phyloP scores from a whole-genome alignment of 2,888 invertebrate genomes.

The Plutella xylostella region DNA sequence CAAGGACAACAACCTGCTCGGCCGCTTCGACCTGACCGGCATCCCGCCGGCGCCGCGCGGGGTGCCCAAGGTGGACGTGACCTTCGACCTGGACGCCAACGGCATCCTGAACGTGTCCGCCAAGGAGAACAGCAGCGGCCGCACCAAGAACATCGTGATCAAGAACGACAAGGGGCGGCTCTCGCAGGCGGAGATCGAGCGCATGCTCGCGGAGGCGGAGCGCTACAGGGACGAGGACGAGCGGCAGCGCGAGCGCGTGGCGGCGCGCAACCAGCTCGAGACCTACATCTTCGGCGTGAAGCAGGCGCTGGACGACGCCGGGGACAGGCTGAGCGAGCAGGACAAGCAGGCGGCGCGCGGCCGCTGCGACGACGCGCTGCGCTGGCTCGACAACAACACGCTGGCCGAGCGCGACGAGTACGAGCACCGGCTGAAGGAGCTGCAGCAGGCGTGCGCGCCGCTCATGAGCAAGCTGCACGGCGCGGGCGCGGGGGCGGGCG shows the following conservation, averaged over 20 bases:
- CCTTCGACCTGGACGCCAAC: slow-evolving; percentile 82
- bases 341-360: slow-evolving; percentile 72
- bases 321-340: slow-evolving; percentile 69
- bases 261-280: slow-evolving; percentile 79
- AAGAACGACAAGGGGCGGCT: slow-evolving; percentile 86
- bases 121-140: slow-evolving; percentile 74
- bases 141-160: slow-evolving; percentile 81
- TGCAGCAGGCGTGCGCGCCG: slow-evolving; percentile 69
- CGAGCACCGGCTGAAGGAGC: slow-evolving; percentile 70
- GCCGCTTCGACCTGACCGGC: slow-evolving; percentile 74
- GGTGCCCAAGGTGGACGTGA: slow-evolving; percentile 76
- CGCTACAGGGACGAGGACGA: slow-evolving; percentile 79
- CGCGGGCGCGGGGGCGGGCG: slow-evolving; percentile 30
- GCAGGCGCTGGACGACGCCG: slow-evolving; percentile 74
- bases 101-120: slow-evolving; percentile 88
- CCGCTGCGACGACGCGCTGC: slow-evolving; percentile 71
- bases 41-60: slow-evolving; percentile 78
- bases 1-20: slow-evolving; percentile 78
- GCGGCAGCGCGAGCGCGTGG: slow-evolving; percentile 73
- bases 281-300: slow-evolving; percentile 77
- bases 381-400: slow-evolving; percentile 78
- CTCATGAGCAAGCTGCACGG: slow-evolving; percentile 71
- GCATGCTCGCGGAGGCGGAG: slow-evolving; percentile 82
- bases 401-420: slow-evolving; percentile 75
- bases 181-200: slow-evolving; percentile 84